phyloP scores from a whole-genome alignment of 2,888 invertebrate species.

The Erebia ligea region DNA sequence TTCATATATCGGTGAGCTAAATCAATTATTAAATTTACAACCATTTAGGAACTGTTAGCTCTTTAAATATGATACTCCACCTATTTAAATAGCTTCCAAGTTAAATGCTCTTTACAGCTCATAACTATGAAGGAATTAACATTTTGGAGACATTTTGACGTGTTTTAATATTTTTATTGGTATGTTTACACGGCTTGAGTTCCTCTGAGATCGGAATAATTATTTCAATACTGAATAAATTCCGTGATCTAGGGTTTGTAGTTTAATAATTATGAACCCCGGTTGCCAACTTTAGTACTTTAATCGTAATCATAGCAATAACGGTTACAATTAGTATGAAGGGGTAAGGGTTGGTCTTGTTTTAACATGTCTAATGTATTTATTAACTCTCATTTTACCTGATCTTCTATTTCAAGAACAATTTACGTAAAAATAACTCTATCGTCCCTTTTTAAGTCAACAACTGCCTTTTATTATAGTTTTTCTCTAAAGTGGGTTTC shows the following conservation, averaged over 20 bases:
- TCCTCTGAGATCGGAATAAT: not conserved
- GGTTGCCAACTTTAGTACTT: too few relatives aligned
- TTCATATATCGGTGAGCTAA: slow-evolving; percentile 13
- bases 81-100: slow-evolving; percentile 9
- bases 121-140: not conserved
- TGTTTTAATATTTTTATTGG: not conserved
- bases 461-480: slow-evolving; percentile 5
- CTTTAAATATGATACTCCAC: slow-evolving; percentile 7
- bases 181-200: not conserved
- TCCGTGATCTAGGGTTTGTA: not conserved
- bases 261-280: too few relatives aligned
- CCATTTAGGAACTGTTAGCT: slow-evolving; percentile 14
- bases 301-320: too few relatives aligned
- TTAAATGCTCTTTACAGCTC: not conserved
- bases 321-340: too few relatives aligned
- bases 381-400: not conserved
- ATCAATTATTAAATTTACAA: slow-evolving; percentile 21
- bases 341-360: not conserved
- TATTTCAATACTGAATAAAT: not conserved
- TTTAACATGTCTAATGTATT: too few relatives aligned
- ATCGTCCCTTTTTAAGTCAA: not conserved
- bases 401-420: not conserved
- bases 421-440: not conserved
- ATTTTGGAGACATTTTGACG: slow-evolving; percentile 9
- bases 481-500: slow-evolving; percentile 22